phyloP scores from a whole-genome alignment of 2,888 invertebrate genomes.

The Ennomos fuscantarius region DNA sequence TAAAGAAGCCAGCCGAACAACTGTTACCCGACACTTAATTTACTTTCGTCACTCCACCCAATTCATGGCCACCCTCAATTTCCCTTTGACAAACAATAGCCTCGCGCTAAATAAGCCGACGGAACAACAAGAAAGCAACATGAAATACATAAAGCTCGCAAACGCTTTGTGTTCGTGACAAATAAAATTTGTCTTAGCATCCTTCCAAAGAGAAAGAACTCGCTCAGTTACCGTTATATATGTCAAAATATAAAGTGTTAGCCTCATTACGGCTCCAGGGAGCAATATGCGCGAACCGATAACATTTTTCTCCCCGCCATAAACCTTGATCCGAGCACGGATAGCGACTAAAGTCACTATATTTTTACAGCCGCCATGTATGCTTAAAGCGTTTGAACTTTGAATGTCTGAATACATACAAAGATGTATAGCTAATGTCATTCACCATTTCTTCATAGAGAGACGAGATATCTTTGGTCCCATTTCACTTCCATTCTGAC shows the following conservation, averaged over 20 bases:
- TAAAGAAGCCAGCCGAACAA: neutral
- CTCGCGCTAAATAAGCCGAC: conserved; percentile 14
- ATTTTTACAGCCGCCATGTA: conserved; percentile 5
- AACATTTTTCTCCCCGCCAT: conserved; percentile 26
- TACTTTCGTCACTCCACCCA: conserved; percentile 9
- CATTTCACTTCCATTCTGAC: conserved; percentile 22
- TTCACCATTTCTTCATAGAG: conserved; percentile 5
- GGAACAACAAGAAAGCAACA: conserved; percentile 38
- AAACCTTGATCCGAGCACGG: conserved; percentile 15
- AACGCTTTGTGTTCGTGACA: conserved; percentile 39
- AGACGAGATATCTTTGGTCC: conserved; percentile 19
- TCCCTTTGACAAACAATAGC: conserved; percentile 23
- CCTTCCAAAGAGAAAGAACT: conserved; percentile 4
- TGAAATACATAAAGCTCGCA: conserved; percentile 34
- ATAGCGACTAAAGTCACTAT: conserved; percentile 8
- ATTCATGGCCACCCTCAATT: conserved; percentile 18
- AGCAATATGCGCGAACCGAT: conserved; percentile 25
- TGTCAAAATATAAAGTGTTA: conserved; percentile 24
- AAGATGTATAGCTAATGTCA: conserved; percentile 2
- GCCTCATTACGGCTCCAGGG: conserved; percentile 28
- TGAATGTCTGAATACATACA: neutral
- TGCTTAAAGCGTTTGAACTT: neutral
- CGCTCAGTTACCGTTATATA: neutral
- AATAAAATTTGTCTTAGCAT: conserved; percentile 17
- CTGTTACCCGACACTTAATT: conserved; percentile 3